phyloP scores from a whole-genome alignment of 2,113 vertebrate genomes.

The Ifrita kowaldi region DNA sequence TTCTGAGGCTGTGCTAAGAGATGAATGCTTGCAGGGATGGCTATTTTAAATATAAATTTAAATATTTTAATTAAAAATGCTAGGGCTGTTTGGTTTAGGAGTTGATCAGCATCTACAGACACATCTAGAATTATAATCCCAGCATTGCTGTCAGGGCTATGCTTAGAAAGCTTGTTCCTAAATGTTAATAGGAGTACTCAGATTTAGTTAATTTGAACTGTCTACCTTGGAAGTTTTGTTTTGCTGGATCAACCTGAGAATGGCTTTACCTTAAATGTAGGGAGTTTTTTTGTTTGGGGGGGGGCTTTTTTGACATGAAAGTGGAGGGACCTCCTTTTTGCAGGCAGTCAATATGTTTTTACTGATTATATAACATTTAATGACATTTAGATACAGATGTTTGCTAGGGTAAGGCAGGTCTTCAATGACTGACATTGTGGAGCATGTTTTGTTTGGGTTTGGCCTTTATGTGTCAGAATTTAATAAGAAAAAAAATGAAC shows the following conservation, averaged over 20 bases:
- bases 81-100: not conserved
- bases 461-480: not conserved
- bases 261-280: not conserved
- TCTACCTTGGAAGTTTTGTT: not conserved
- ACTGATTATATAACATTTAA: not conserved
- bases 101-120: not conserved
- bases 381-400: not conserved
- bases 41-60: not conserved
- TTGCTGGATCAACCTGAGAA: not conserved
- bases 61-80: not conserved
- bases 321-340: not conserved
- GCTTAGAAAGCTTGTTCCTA: not conserved
- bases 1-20: not conserved
- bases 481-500: not conserved
- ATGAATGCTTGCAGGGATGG: not conserved
- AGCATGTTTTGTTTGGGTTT: not conserved
- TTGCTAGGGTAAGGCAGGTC: not conserved
- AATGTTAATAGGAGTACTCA: not conserved
- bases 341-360: not conserved
- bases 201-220: not conserved
- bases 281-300: rapidly evolving
- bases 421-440: not conserved
- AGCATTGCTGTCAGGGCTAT: not conserved
- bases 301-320: not conserved
- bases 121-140: not conserved